Evolutionary conservation across 2,888 invertebrate species (phyloP), one percentile per base, ranked within the genome.

Genomic region (Xestia c-nigrum): DNA sequence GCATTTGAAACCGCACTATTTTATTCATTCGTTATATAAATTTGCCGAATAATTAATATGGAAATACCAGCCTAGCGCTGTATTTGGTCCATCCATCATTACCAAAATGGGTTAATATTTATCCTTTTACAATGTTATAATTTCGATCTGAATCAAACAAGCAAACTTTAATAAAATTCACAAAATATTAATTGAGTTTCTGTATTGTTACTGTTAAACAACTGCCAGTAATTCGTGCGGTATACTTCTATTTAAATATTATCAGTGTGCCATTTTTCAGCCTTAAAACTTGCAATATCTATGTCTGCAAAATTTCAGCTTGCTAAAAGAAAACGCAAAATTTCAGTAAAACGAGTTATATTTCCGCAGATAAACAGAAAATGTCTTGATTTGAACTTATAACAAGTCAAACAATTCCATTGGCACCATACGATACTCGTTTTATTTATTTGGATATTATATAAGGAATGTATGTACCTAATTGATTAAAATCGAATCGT

Each of bases 41-140:
- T 50, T 78, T 78, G 14, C 14, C 3, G 16, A 24, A 50, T 59
- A 43, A 77, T n/a, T n/a, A n/a, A 65, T 50, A n/a, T 79, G 21
- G 5, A 61, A 43, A 46, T 21, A 9, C 16, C 19, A 31, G 43
- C 16, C 21, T 52, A 21, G 16, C 21, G n/a, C 19, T 1, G 63
- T 5, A 40, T 59, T 59, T 19, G 43, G 31, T 79, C 3, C 38
- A 59, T 50, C 7, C n/a, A 21, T 59, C 12, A 31, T 16, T 50
- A 50, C 0, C 12, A 61, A 52, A 31, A 47, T 19, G 14, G 1
- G 3, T 40, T 7, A 19, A 57, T 31, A 52, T 31, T 14, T 57
- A 14, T 16, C 3, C 24, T 38, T 21, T 38, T 52, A 52, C 21
- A 66, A 55, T 40, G 14, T 65, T 55, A 0, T 46, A 31, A 40